Conservation (phyloP, 2,888 invertebrate species). For the Podabrus alpinus region DNA sequence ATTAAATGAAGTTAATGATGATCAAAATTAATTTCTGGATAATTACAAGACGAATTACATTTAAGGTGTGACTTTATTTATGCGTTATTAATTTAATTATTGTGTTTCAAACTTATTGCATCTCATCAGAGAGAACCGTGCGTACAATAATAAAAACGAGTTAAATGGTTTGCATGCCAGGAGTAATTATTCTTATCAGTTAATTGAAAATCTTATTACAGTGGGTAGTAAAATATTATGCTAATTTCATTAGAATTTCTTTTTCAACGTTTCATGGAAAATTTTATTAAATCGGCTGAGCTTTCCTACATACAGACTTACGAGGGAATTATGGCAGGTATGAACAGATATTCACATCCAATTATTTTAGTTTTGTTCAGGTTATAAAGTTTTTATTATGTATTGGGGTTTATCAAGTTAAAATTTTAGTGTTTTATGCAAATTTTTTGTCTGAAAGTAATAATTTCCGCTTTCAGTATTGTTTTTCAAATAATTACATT, state of each 20-base stretch:
- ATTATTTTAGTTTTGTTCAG: background rate
- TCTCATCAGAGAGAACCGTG: background rate
- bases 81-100: slow-evolving; percentile 35
- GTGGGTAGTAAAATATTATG: background rate
- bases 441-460: background rate
- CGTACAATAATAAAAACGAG: background rate
- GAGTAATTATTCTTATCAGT: background rate
- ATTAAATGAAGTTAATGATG: slow-evolving; percentile 38
- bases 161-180: background rate
- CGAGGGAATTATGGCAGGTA: background rate
- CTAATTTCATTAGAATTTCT: background rate
- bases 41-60: slow-evolving; percentile 34
- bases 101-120: background rate
- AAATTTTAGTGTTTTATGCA: background rate
- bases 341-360: background rate
- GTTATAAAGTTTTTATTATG: background rate
- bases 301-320: background rate
- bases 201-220: background rate
- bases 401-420: background rate
- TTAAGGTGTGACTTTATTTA: slow-evolving; percentile 34
- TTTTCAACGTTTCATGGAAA: background rate
- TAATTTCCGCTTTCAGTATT: background rate
- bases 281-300: background rate
- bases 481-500: background rate
- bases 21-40: slow-evolving; percentile 24